phyloP scores from a whole-genome alignment of 2,888 invertebrate genomes.

The Aporophyla lueneburgensis region DNA sequence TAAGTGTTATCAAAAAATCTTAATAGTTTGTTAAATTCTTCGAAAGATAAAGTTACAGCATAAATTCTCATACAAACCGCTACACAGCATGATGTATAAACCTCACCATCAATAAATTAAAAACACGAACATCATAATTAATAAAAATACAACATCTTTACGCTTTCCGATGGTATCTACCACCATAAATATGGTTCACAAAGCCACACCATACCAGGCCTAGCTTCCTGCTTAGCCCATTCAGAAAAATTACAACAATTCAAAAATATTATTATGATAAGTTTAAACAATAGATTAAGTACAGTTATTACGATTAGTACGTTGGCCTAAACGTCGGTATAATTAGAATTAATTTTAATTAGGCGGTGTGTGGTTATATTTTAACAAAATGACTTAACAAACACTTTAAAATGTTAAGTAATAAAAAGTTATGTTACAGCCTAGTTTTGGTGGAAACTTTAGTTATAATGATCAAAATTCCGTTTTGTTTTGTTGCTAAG shows the following conservation, averaged over 20 bases:
- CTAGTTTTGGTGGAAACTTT: conserved; percentile 16
- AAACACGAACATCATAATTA: conserved; percentile 57
- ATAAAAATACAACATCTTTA: conserved; percentile 53
- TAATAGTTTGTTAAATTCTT: conserved; percentile 8
- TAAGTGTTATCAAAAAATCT: background rate
- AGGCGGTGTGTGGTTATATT: conserved; percentile 23
- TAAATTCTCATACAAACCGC: conserved; percentile 18
- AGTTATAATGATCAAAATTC: conserved; percentile 8
- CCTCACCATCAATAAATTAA: conserved; percentile 41
- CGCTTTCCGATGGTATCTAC: conserved; percentile 58
- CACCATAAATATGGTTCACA: conserved; percentile 58
- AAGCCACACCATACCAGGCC: conserved; percentile 43
- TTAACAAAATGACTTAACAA: conserved; percentile 43
- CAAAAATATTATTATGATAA: conserved; percentile 51
- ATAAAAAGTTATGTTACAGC: conserved; percentile 24
- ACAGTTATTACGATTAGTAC: conserved; percentile 40
- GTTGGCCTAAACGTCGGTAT: conserved; percentile 33
- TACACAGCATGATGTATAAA: conserved; percentile 15
- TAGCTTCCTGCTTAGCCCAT: conserved; percentile 56
- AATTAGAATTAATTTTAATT: conserved; percentile 55
- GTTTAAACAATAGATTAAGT: conserved; percentile 47
- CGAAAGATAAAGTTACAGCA: background rate
- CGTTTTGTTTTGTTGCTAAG: conserved; percentile 10
- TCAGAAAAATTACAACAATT: conserved; percentile 48
- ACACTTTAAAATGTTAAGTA: conserved; percentile 39